Evolutionary conservation across 2,113 vertebrate species (phyloP).

Genomic region (Sitta europaea): DNA sequence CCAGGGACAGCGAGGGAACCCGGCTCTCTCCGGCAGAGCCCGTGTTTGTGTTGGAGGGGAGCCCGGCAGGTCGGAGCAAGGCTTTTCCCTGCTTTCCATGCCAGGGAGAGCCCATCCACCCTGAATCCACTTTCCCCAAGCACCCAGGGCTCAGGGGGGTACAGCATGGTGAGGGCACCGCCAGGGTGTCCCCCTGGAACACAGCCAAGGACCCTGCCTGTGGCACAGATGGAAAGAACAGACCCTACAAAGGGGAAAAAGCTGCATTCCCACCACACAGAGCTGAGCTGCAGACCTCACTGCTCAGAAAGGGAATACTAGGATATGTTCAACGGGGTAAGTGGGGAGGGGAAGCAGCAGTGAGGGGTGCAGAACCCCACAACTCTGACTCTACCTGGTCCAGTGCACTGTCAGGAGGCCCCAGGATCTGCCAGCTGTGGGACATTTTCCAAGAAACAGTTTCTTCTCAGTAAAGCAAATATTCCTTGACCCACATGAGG

Average conservation of each 20-base stretch:
- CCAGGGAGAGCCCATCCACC: background rate
- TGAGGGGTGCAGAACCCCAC: background rate
- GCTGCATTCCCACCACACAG: rapidly evolving
- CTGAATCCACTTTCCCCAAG: background rate
- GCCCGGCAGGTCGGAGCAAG: background rate
- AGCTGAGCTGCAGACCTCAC: rapidly evolving
- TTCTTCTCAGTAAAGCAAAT: background rate
- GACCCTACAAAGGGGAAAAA: background rate
- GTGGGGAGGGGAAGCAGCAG: background rate
- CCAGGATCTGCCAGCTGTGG: rapidly evolving
- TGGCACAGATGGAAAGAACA: background rate
- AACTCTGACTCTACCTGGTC: rapidly evolving
- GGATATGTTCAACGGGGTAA: rapidly evolving
- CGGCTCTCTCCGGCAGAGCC: rapidly evolving
- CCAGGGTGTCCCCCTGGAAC: background rate
- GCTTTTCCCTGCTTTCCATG: rapidly evolving
- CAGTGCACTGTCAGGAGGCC: no score
- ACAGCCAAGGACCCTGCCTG: rapidly evolving
- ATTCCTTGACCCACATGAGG: background rate
- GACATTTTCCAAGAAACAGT: background rate
- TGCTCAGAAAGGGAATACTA: background rate
- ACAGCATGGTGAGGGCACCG: rapidly evolving
- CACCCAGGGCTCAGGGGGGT: background rate
- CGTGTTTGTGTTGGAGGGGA: background rate
- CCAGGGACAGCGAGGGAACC: background rate